These are phyloP conservation scores for Phasianus colchicus DNA, from an alignment of 2,113 vertebrate genomes.

Conservation along the genomic window DNA sequence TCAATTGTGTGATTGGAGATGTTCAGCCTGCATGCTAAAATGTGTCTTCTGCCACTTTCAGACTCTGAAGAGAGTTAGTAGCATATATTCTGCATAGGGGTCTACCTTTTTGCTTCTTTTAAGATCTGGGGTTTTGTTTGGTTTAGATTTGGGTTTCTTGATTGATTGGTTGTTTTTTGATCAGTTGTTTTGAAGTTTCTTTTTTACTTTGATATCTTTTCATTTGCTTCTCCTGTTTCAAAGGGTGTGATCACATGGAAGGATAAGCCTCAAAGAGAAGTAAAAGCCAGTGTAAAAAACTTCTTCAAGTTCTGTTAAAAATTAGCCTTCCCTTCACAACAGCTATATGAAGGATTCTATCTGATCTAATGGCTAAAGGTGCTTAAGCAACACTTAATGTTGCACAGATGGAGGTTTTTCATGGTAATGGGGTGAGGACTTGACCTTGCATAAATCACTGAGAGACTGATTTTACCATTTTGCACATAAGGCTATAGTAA, in stretches of 20 bases:
- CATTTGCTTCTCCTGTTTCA: neutral
- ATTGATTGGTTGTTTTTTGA: neutral
- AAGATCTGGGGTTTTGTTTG: neutral
- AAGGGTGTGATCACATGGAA: neutral
- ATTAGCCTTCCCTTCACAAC: neutral
- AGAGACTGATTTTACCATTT: neutral
- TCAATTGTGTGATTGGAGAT: neutral
- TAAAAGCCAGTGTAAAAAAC: neutral
- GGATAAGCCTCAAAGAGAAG: neutral
- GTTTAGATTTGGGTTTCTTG: accelerated
- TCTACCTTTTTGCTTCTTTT: neutral
- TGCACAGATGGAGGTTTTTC: neutral
- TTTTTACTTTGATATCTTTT: neutral
- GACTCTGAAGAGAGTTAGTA: neutral
- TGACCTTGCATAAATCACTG: neutral
- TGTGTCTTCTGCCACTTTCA: neutral
- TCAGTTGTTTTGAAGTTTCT: neutral
- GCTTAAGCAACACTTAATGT: neutral
- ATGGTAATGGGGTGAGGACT: neutral
- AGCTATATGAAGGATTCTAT: neutral
- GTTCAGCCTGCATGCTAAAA: neutral
- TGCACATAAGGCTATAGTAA: neutral
- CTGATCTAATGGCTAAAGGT: neutral
- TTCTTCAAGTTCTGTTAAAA: neutral
- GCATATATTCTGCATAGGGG: neutral